Conservation (phyloP, 2,797 vertebrate genomes). For the Coreius guichenoti region DNA sequence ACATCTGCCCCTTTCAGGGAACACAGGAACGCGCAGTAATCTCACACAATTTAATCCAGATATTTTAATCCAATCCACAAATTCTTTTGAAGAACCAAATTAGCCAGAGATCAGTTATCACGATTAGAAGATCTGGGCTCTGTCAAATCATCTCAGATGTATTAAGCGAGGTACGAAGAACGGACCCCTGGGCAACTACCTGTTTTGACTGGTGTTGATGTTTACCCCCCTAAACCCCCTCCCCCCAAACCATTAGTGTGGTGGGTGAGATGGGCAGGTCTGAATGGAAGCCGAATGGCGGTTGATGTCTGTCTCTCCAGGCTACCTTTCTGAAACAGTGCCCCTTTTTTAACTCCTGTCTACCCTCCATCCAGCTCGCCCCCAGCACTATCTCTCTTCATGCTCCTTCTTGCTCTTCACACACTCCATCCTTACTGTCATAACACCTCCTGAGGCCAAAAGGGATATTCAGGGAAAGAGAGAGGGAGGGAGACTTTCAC, state of each 20-base stretch:
- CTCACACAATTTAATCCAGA: too few species aligned
- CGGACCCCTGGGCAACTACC: background rate
- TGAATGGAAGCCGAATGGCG: conserved; percentile 51
- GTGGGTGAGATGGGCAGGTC: conserved; percentile 67
- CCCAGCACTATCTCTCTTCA: conserved; percentile 73
- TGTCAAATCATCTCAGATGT: too few species aligned
- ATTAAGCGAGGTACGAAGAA: too few species aligned
- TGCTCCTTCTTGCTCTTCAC: conserved; percentile 69
- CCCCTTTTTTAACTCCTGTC: conserved; percentile 72
- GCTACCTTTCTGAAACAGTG: conserved; percentile 77
- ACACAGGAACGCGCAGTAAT: too few species aligned
- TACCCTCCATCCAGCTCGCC: conserved; percentile 39
- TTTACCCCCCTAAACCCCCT: conserved; percentile 65
- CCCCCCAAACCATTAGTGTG: conserved; percentile 43
- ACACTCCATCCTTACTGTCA: conserved; percentile 78
- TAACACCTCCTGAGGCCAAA: conserved; percentile 75
- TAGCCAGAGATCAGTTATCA: too few species aligned
- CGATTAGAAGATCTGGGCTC: too few species aligned
- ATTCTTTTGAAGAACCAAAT: too few species aligned
- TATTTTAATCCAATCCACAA: too few species aligned
- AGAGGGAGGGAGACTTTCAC: conserved; percentile 29
- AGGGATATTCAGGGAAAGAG: conserved; percentile 62
- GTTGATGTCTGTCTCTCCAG: conserved; percentile 78
- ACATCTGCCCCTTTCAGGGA: too few species aligned
- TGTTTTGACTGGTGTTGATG: conserved; percentile 66